Base-by-base conservation (phyloP, 1,140 invertebrate genomes). In the Euura lappo region DNA sequence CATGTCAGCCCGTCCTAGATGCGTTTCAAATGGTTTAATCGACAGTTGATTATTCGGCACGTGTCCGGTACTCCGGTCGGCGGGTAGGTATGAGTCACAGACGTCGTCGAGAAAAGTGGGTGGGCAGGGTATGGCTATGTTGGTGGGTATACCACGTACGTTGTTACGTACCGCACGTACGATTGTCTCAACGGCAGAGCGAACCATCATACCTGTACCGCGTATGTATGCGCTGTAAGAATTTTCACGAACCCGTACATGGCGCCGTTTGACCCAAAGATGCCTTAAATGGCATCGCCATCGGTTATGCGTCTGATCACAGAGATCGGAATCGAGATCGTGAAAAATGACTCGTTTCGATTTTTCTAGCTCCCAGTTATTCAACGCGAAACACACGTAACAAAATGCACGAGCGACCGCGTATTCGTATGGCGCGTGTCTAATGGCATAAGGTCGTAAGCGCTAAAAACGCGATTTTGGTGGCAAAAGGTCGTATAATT, bases 131-230 rank as follows among this genome's bases (percentile, higher is more conserved):
- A 28, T 28, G 28, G 28, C 0, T 28, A 28, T 28, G 28, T 28
- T 28, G 28, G 1, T 28, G 28, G 28, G 28, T 28, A 28, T 1
- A 28, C 28, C 28, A 28, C 28, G 28, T 28, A 28, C 28, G 28
- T 28, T 28, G 28, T 42, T 11, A 76, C 72, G 60, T 81, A 76
- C 73, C 79, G 80, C 84, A 84, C 83, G 84, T 85, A 85, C 75
- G 81, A 84, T 86, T 85, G 81, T 84, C 83, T 85, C 84, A 86
- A 81, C 66, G 11, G 42, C 3, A 77, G 78, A 77, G 74, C 74
- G 74, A 83, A 86, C 78, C 77, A 28, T 28, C 28, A 28, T 28
- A 28, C 28, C 28, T 28, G 28, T n/a, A 60, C 13, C 8, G 13
- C 2, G 79, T 81, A 83, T 84, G 75, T 73, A 81, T 74, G 80